Evolutionary conservation across 2,888 invertebrate species (phyloP).

Genomic region (Pasiphila rectangulata): DNA sequence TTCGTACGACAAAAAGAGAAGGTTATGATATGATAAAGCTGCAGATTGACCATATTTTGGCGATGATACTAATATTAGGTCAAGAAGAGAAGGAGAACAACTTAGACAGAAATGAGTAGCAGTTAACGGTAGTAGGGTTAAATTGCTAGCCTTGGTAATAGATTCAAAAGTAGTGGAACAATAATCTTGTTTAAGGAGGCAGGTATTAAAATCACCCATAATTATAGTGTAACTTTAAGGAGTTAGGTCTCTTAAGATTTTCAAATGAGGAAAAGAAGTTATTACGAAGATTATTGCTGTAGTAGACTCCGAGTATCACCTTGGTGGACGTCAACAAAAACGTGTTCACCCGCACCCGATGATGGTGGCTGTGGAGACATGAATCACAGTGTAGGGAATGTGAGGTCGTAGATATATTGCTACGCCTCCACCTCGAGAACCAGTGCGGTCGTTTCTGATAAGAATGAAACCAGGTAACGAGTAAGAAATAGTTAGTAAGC

Average conservation of each 20-base stretch:
- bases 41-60: conserved; percentile 1
- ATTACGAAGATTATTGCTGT: background rate
- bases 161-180: background rate
- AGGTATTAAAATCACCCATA: no score
- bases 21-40: conserved; percentile 1
- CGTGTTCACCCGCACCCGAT: background rate
- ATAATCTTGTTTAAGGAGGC: background rate
- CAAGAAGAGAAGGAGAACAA: background rate
- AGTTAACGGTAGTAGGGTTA: background rate
- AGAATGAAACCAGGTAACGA: conserved; percentile 8
- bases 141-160: background rate
- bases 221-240: conserved; percentile 3
- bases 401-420: conserved; percentile 1
- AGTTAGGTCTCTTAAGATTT: background rate
- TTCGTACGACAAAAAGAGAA: background rate
- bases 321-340: conserved; percentile 1
- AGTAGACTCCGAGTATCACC: conserved; percentile 3
- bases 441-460: no score
- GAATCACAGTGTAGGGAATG: background rate
- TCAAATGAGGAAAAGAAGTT: background rate
- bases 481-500: background rate
- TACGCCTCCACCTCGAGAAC: background rate
- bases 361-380: background rate
- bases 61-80: conserved; percentile 1
- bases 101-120: conserved; percentile 1